Evolutionary conservation across 2,797 vertebrate species (phyloP), one percentile per base, ranked within the genome.

Genomic region (Lates japonicus): DNA sequence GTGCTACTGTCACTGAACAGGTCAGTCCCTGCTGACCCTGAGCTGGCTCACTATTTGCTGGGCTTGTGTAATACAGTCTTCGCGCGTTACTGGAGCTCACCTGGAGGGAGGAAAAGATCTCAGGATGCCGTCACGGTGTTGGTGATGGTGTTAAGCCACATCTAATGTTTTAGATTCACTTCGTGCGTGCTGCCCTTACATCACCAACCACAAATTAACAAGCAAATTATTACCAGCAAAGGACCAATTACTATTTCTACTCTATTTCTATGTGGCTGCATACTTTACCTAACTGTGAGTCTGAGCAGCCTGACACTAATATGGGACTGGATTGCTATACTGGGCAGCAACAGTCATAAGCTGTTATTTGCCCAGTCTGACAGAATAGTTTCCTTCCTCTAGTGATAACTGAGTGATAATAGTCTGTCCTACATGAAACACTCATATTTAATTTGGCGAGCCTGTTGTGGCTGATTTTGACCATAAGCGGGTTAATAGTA

Each of bases 1-100:
- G 94, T 87, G 92, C 96, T 92, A 73, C 91, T 86, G 82, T 99
- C 98, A 60, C 95, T 97, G 93, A 99, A 99, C 6, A 99, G 93
- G 93, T 99, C 97, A 44, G 99, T 37, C 94, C 96, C 86, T 94
- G 95, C 48, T 16, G 95, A 95, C 80, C 95, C 93, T 72, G 96
- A 91, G 80, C 93, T 76, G 62, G 93, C 78, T 90, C 81, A n/a
- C 93, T 14, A 65, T 84, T 76, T n/a, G 93, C 87, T 75, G 92
- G 76, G 93, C 92, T 93, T 95, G 91, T 90, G 95, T 87, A n/a
- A n/a, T n/a, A n/a, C n/a, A n/a, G n/a, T n/a, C n/a, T n/a, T n/a
- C 0, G 94, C 82, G 93, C 80, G 80, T 95, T 96, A 92, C 94
- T 95, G 85, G 97, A 91, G 81, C 94, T 92, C 85, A 95, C 96